Conservation (phyloP, 2,888 invertebrate species). For the Sminthurinus aureus region DNA sequence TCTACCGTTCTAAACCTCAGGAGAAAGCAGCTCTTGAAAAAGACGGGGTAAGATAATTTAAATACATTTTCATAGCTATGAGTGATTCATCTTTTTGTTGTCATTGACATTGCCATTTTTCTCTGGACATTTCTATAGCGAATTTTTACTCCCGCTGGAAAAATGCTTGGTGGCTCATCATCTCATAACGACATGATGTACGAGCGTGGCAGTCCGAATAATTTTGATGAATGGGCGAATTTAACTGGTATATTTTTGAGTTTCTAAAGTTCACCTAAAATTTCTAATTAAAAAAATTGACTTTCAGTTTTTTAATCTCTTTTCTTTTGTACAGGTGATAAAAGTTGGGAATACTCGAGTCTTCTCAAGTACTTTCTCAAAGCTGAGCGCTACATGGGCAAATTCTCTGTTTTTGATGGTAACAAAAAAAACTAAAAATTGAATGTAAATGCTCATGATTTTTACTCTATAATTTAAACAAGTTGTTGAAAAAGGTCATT, state of each 20-base stretch:
- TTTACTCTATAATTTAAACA: neutral
- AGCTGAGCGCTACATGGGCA: neutral
- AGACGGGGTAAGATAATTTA: neutral
- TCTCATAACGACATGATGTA: slow-evolving; percentile 14
- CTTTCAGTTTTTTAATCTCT: too few relatives aligned
- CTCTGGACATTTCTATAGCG: slow-evolving; percentile 5
- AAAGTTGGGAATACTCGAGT: neutral
- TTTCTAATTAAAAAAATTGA: neutral
- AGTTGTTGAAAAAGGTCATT: neutral
- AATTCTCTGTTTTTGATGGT: neutral
- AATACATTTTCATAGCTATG: too few relatives aligned
- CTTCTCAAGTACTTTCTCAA: neutral
- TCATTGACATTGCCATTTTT: too few relatives aligned
- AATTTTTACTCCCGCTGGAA: neutral
- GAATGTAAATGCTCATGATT: neutral
- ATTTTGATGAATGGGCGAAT: neutral
- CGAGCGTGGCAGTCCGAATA: neutral
- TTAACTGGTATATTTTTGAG: neutral
- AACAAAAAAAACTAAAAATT: neutral
- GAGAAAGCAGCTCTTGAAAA: neutral
- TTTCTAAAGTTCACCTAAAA: neutral
- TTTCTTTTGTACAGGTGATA: neutral
- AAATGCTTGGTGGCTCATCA: slow-evolving; percentile 13
- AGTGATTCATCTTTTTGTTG: too few relatives aligned
- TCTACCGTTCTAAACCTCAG: neutral